Base-by-base conservation (phyloP, 2,113 vertebrate species). In the Sorex fumeus region DNA sequence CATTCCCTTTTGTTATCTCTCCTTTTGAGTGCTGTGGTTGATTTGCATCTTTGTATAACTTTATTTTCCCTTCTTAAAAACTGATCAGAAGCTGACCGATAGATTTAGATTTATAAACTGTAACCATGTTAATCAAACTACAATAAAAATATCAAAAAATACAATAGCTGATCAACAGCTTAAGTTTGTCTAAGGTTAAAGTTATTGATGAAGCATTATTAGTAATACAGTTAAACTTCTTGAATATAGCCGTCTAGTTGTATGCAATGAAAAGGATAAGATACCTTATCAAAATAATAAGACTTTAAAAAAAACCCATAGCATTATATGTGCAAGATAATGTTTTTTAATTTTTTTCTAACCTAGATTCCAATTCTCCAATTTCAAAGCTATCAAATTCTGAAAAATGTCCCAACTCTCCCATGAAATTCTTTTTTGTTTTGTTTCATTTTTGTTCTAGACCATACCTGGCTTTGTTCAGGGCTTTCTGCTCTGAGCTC, bases 151-250 rank as follows among this genome's bases (percentile, higher is more conserved):
- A 62, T 23, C 19, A 62, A 62, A 19, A 62, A 62, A 62, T 27
- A 62, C 18, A 81, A 84, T 72, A 80, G 72, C 15, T 84, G 64
- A 88, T 18, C 16, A 18, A 11, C n/a, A 47, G 69, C 5, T 82
- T 53, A 72, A 40, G 21, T 34, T 77, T 81, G 76, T 53, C 57
- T 43, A 71, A 76, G 64, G 23, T 12, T 84, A 27, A 83, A 90
- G 74, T 27, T 40, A 60, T 8, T 72, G 40, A 77, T 18, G 28
- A 92, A 93, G 64, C 21, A 84, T 72, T 85, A 70, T 12, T 18
- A 88, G 30, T 19, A 69, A 88, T 43, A 88, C 12, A 53, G 50
- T 34, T 86, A 79, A 69, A 74, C 91, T 89, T 93, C 30, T 78
- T 72, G 9, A 70, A 74, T 83, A 84, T 6, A 71, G 53, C 66